These are phyloP conservation scores for Ictalurus punctatus DNA, from an alignment of 2,113 vertebrate species.

Conservation along the genomic window DNA sequence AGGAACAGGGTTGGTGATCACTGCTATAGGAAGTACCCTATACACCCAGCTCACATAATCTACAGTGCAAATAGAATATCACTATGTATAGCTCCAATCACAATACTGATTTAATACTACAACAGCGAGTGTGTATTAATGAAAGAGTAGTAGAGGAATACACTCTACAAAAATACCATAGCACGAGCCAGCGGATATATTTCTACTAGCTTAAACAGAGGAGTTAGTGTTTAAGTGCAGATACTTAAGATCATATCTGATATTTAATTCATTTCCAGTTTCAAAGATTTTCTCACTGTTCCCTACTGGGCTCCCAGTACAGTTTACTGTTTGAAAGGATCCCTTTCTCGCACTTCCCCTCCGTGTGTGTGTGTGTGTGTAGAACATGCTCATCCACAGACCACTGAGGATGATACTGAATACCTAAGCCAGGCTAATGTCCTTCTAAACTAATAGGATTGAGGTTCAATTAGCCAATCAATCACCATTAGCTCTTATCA, in stretches of 20 bases:
- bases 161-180: not conserved
- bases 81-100: not conserved
- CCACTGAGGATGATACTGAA: conserved; percentile 36
- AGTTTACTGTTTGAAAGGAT: conserved; percentile 37
- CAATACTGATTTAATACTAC: not conserved
- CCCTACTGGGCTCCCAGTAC: conserved; percentile 45
- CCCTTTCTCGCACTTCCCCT: not conserved
- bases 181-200: not conserved
- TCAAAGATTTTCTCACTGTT: conserved; percentile 55
- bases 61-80: not conserved
- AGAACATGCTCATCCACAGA: conserved; percentile 13
- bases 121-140: not conserved
- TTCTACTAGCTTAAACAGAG: conserved; percentile 6
- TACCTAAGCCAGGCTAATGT: conserved; percentile 47
- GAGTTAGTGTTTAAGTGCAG: conserved; percentile 15
- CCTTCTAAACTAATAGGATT: conserved; percentile 47
- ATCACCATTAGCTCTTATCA: conserved; percentile 55
- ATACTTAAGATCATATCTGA: conserved; percentile 44
- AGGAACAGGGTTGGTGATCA: too few relatives aligned
- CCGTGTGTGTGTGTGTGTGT: conserved; percentile 35
- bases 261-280: conserved; percentile 60
- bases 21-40: not conserved
- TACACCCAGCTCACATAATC: not conserved
- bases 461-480: conserved; percentile 51
- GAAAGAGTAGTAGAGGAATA: too few relatives aligned